Conservation (phyloP, 1,140 invertebrate species). For the Drosophila auraria region DNA sequence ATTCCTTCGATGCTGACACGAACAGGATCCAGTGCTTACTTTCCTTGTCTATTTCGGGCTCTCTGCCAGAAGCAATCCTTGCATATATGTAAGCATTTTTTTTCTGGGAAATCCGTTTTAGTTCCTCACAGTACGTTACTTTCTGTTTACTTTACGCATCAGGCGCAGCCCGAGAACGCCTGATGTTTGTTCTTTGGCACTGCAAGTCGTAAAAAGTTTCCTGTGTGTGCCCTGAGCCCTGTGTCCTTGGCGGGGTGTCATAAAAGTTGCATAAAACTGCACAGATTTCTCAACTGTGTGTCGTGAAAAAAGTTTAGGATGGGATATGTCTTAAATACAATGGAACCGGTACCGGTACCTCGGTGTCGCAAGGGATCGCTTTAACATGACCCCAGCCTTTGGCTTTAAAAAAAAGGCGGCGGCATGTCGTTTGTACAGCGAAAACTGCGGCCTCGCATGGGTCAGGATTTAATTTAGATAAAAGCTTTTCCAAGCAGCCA, state of each 20-base stretch:
- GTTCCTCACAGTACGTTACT: slow-evolving; percentile 28
- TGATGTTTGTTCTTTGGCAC: slow-evolving; percentile 48
- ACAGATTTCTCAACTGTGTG: slow-evolving; percentile 56
- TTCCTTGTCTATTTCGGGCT: slow-evolving; percentile 30
- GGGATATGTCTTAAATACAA: slow-evolving; percentile 39
- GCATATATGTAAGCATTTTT: slow-evolving; percentile 5
- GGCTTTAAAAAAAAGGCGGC: slow-evolving; percentile 41
- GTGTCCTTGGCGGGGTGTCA: slow-evolving; percentile 45
- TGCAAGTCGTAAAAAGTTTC: slow-evolving; percentile 61
- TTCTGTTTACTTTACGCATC: slow-evolving; percentile 39
- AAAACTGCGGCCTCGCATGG: slow-evolving; percentile 32
- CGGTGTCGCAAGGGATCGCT: slow-evolving; percentile 39
- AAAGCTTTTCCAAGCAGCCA: slow-evolving; percentile 66
- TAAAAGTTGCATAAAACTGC: slow-evolving; percentile 81
- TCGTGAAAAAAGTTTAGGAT: slow-evolving; percentile 52
- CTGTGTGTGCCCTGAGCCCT: slow-evolving; percentile 10
- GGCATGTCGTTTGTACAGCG: slow-evolving; percentile 63
- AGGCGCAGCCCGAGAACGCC: slow-evolving; percentile 29
- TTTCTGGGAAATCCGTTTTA: slow-evolving; percentile 36
- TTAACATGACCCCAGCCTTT: slow-evolving; percentile 46
- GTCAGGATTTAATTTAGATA: slow-evolving; percentile 81
- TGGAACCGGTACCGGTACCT: not conserved
- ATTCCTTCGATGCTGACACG: slow-evolving; percentile 20
- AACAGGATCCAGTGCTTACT: slow-evolving; percentile 21
- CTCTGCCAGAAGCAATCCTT: slow-evolving; percentile 32